Evolutionary conservation across 2,797 vertebrate species (phyloP).

Genomic region (Poeciliopsis presidionis): DNA sequence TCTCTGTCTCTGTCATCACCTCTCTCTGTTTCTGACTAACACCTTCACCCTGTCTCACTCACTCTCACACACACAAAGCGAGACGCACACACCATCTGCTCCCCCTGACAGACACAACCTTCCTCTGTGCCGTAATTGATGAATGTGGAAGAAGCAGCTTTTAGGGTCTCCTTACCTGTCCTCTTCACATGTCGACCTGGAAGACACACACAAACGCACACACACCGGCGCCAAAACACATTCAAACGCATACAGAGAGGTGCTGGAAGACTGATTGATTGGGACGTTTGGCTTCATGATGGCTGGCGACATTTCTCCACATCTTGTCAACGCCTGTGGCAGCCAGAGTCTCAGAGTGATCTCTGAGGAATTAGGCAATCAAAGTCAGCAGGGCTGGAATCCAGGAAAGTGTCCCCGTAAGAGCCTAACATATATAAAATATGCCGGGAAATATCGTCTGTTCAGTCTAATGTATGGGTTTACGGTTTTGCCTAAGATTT

Average conservation of each 20-base stretch:
- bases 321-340: conserved; percentile 67
- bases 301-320: conserved; percentile 73
- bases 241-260: conserved; percentile 33
- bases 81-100: conserved; percentile 55
- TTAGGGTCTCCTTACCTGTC: conserved; percentile 59
- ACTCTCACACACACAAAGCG: conserved; percentile 17
- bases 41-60: conserved; percentile 34
- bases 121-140: conserved; percentile 70
- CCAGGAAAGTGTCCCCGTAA: conserved; percentile 19
- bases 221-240: conserved; percentile 20
- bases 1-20: conserved; percentile 58
- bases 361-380: conserved; percentile 73
- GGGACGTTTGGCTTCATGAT: conserved; percentile 67
- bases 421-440: conserved; percentile 19
- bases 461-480: background rate
- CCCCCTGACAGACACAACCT: conserved; percentile 58
- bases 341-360: conserved; percentile 56
- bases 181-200: conserved; percentile 32
- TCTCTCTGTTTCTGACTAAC: conserved; percentile 45
- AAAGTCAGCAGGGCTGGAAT: conserved; percentile 46
- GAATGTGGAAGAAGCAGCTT: conserved; percentile 66
- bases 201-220: conserved; percentile 19
- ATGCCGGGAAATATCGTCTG: conserved; percentile 9
- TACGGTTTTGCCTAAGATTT: background rate
- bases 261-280: conserved; percentile 69